Conservation (phyloP, 2,888 invertebrate genomes). For the Coremacera marginata region DNA sequence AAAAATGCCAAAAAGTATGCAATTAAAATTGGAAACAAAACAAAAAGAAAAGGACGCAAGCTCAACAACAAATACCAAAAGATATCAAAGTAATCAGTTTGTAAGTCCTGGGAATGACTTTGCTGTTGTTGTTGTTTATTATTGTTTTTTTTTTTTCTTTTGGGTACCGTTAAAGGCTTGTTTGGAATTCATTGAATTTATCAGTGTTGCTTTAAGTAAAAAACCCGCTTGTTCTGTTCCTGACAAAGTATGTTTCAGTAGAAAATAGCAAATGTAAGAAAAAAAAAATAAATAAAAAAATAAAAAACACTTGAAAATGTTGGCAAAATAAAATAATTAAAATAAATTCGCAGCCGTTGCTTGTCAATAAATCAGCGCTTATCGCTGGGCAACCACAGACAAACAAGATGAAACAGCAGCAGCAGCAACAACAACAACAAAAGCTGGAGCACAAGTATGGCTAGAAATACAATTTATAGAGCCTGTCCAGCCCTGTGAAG, state of each 20-base stretch:
- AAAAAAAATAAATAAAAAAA: constrained; percentile 35
- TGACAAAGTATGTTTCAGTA: too few species aligned
- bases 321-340: constrained; percentile 36
- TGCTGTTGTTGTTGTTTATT: not conserved
- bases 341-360: constrained; percentile 43
- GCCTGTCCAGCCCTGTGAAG: not conserved
- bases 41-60: not conserved
- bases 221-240: not conserved
- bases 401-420: constrained; percentile 46
- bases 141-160: not conserved
- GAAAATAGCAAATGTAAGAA: not conserved
- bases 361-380: constrained; percentile 66
- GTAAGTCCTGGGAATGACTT: constrained; percentile 24
- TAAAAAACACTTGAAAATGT: constrained; percentile 4
- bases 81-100: constrained; percentile 47
- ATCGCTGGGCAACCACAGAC: constrained; percentile 61
- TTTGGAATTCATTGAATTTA: constrained; percentile 27
- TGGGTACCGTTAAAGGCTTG: not conserved
- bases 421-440: not conserved
- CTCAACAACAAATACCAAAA: constrained; percentile 31
- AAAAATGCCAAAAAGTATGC: constrained; percentile 17
- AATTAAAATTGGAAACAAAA: not conserved
- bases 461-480: not conserved
- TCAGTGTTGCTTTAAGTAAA: constrained; percentile 8
- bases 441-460: not conserved